These are phyloP conservation scores for Leptinotarsa undecemlineata DNA, from an alignment of 1,140 invertebrate genomes.

Conservation along the genomic window DNA sequence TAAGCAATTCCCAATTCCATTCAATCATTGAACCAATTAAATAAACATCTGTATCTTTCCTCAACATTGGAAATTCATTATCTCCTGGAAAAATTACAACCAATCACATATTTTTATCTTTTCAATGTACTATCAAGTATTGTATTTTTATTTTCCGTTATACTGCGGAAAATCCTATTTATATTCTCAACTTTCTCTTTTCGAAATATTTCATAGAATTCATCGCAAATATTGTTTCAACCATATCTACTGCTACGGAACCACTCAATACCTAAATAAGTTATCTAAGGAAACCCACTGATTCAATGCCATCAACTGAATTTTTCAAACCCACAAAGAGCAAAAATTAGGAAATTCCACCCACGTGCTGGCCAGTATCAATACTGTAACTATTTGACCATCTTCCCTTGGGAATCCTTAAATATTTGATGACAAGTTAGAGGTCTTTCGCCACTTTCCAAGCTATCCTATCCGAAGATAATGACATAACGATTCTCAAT, in stretches of 20 bases:
- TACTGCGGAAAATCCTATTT: too few species aligned
- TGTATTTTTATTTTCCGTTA: too few species aligned
- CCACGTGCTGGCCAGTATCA: slow-evolving; percentile 31
- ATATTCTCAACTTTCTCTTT: too few species aligned
- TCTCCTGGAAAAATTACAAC: too few species aligned
- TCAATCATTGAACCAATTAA: too few species aligned
- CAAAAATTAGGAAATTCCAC: slow-evolving; percentile 27
- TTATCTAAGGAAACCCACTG: slow-evolving; percentile 5
- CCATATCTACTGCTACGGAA: neutral
- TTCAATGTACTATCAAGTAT: too few species aligned
- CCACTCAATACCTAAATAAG: slow-evolving; percentile 12
- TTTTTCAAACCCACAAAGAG: slow-evolving; percentile 18
- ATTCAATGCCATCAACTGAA: slow-evolving; percentile 19
- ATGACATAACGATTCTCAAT: neutral
- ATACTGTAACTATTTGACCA: slow-evolving; percentile 45
- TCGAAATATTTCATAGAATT: too few species aligned
- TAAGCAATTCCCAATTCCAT: too few species aligned
- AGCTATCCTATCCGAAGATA: neutral
- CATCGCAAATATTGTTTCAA: too few species aligned
- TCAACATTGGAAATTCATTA: too few species aligned
- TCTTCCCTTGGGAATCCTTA: slow-evolving; percentile 44
- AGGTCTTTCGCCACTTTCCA: slow-evolving; percentile 45
- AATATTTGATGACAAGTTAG: slow-evolving; percentile 54
- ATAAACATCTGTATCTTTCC: too few species aligned
- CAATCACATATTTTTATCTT: too few species aligned